Evolutionary conservation across 2,797 vertebrate genomes (phyloP), one percentile per base, ranked within the genome.

Genomic region (Echeneis naucrates): DNA sequence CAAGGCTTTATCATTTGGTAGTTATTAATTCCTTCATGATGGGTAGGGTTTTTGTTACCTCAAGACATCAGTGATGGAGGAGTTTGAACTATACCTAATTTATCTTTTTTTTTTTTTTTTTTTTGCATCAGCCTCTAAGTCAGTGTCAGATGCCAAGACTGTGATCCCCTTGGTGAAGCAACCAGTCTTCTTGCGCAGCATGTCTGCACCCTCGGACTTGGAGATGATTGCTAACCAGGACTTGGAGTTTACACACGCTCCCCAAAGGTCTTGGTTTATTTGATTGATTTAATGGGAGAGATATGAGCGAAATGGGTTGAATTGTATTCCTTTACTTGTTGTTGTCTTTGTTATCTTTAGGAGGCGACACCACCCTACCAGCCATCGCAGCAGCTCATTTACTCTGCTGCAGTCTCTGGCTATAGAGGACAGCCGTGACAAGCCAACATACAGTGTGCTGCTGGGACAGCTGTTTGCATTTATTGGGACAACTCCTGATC

Each of bases 171-270:
- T 96, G 23, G 95, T 96, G 82, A 97, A 97, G 72, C 98, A 99
- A 93, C 98, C 98, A 0, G 96, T 98, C 75, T 99, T 99, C 78
- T 94, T 99, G 35, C 97, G 98, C 75, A 99, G 98, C 83, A 98
- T 99, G 98, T 99, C 98, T 0, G 98, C 98, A 2, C 98, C 98
- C 0, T 99, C 98, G 11, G 98, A 99, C 89, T 91, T 99, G 71
- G 98, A 99, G 91, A 99, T 99, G 98, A 99, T 99, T 8, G 97
- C 97, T 52, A 99, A 94, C 5, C 97, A 98, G 70, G 98, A 99
- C 62, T 77, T 99, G 54, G 98, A 99, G 91, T 99, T 99, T 85
- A 95, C 96, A 54, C 93, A 98, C 45, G 94, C 96, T 2, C 93
- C 94, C 51, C 96, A 97, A 86, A 97, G 97, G 98, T 75, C 26